Conservation (phyloP, 2,113 vertebrate genomes). For the Xiphophorus couchianus region DNA sequence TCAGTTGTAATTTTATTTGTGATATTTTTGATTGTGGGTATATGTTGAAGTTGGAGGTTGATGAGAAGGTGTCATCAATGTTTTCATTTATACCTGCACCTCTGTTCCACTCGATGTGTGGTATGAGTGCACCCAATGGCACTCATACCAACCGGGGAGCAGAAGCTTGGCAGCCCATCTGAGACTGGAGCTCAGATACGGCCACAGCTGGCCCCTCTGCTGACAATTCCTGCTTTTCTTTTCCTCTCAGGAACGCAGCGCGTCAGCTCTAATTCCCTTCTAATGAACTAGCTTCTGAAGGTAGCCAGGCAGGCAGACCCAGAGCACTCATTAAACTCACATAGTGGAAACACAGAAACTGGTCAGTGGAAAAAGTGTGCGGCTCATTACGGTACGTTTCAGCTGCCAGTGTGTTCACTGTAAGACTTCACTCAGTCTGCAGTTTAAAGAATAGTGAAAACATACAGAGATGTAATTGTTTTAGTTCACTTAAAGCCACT, state of each 20-base stretch:
- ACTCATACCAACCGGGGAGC: slow-evolving; percentile 16
- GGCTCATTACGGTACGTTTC: slow-evolving; percentile 29
- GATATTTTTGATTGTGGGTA: neutral
- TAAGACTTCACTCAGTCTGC: slow-evolving; percentile 24
- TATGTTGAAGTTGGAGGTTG: slow-evolving; percentile 19
- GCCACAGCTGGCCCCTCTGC: slow-evolving; percentile 72
- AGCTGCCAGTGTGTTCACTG: slow-evolving; percentile 23
- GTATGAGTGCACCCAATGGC: slow-evolving; percentile 16
- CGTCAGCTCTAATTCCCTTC: slow-evolving; percentile 76
- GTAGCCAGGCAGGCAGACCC: slow-evolving; percentile 53
- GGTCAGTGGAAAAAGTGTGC: slow-evolving; percentile 40
- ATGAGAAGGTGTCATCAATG: slow-evolving; percentile 26
- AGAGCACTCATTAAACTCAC: slow-evolving; percentile 58
- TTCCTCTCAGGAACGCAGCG: slow-evolving; percentile 60
- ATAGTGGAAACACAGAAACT: slow-evolving; percentile 42
- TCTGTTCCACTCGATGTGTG: slow-evolving; percentile 2
- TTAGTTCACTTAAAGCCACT: neutral
- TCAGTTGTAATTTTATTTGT: neutral
- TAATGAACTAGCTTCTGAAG: slow-evolving; percentile 77
- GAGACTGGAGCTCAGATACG: slow-evolving; percentile 49
- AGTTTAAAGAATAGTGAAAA: neutral
- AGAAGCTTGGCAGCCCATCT: slow-evolving; percentile 69
- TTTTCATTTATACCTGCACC: slow-evolving; percentile 50
- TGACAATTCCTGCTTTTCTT: slow-evolving; percentile 71
- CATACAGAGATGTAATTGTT: neutral